These are phyloP conservation scores for Drosophila rellima DNA, from an alignment of 2,888 invertebrate species.

Conservation along the genomic window DNA sequence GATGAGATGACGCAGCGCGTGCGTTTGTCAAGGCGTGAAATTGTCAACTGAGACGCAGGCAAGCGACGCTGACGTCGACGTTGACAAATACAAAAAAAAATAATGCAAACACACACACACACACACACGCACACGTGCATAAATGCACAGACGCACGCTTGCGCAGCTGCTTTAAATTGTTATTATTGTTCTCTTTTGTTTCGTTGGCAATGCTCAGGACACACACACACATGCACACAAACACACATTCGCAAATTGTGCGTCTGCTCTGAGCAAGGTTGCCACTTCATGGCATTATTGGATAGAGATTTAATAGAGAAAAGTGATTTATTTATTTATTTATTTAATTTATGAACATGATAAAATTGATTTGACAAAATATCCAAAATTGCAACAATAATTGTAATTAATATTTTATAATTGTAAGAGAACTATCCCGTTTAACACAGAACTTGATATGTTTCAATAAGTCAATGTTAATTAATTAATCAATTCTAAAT, in stretches of 20 bases:
- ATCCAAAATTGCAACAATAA: no score
- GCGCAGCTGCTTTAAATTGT: conserved; percentile 59
- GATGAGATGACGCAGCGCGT: conserved; percentile 46
- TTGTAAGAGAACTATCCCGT: no score
- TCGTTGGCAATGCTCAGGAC: conserved; percentile 44
- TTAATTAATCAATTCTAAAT: no score
- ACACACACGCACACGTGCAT: background rate
- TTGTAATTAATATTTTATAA: no score
- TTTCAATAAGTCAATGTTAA: no score
- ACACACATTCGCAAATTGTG: background rate
- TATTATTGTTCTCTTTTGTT: conserved; percentile 52
- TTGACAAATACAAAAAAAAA: conserved; percentile 34
- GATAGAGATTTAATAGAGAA: no score
- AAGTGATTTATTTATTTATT: no score
- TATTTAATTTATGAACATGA: no score
- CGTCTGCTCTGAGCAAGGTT: background rate
- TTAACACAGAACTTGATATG: no score
- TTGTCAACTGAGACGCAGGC: conserved; percentile 54
- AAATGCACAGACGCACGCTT: conserved; percentile 15
- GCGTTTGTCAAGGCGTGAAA: conserved; percentile 61
- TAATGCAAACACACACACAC: conserved; percentile 16
- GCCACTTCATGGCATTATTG: no score
- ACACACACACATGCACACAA: conserved; percentile 16
- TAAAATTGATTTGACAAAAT: no score
- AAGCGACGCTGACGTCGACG: conserved; percentile 13